Evolutionary conservation across 2,888 invertebrate species (phyloP).

Genomic region (Yponomeuta cagnagella): DNA sequence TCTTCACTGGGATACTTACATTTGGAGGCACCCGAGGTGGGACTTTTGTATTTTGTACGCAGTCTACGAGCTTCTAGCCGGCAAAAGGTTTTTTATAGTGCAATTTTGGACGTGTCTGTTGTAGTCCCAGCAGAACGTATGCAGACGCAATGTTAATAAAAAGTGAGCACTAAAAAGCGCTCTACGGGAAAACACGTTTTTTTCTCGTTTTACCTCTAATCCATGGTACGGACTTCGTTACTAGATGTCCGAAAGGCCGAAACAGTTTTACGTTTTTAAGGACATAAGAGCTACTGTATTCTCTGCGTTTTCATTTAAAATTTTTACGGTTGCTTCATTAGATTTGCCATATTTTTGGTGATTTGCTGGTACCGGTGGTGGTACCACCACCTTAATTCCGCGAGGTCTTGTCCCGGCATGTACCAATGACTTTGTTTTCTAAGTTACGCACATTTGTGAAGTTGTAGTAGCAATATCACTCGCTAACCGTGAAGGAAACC

Average conservation of each 20-base stretch:
- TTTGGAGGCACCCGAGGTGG: not conserved
- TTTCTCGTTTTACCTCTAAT: not conserved
- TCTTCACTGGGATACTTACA: no score
- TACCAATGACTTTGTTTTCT: no score
- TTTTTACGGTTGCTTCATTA: no score
- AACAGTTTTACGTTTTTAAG: not conserved
- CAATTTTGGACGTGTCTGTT: not conserved
- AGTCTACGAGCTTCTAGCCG: not conserved
- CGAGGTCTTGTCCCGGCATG: no score
- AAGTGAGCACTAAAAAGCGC: not conserved
- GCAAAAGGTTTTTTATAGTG: slow-evolving; percentile 1
- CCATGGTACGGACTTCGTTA: not conserved
- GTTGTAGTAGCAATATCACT: no score
- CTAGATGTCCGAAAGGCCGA: not conserved
- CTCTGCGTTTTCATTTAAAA: no score
- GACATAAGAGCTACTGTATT: no score
- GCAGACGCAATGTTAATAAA: slow-evolving; percentile 1
- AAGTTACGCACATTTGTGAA: no score
- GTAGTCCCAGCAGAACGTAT: not conserved
- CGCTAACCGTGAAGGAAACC: no score
- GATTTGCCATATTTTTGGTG: no score
- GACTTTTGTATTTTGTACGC: not conserved
- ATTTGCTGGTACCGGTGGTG: no score
- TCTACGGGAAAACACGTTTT: not conserved
- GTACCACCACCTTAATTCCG: no score